Evolutionary conservation across 2,797 vertebrate species (phyloP).

Genomic region (Toxotes lorentzi): DNA sequence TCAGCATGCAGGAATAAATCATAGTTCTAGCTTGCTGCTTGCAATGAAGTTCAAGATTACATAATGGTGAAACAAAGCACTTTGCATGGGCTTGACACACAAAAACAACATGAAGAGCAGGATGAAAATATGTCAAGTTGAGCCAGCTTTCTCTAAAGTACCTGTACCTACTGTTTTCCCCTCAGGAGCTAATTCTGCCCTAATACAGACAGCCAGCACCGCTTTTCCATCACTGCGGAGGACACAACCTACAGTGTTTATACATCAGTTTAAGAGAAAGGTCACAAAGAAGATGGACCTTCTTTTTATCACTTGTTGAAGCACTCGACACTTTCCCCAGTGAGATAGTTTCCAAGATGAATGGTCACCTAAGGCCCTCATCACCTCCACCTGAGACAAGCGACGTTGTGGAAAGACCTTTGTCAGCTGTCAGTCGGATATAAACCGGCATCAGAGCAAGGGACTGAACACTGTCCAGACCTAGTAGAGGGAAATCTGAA

Average conservation of each 20-base stretch:
- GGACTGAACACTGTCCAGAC: constrained; percentile 2
- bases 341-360: constrained; percentile 47
- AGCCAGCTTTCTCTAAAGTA: constrained; percentile 13
- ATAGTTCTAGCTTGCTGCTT: neutral
- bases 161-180: neutral
- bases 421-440: constrained; percentile 30
- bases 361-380: constrained; percentile 48
- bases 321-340: constrained; percentile 35
- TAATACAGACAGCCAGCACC: neutral
- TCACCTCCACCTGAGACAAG: constrained; percentile 39
- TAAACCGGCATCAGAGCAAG: constrained; percentile 17
- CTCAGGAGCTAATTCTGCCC: constrained; percentile 32
- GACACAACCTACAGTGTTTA: constrained; percentile 36
- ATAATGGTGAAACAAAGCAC: neutral
- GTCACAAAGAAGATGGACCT: constrained; percentile 42
- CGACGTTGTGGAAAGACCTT: constrained; percentile 21
- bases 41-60: neutral
- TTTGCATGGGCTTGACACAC: neutral
- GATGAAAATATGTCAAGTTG: constrained; percentile 9
- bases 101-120: neutral
- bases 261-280: constrained; percentile 53
- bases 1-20: neutral
- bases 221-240: constrained; percentile 20
- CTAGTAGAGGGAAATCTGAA: neutral
- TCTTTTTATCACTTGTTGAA: constrained; percentile 60